These are phyloP conservation scores for Harpalus rufipes DNA, from an alignment of 2,888 invertebrate species.

Conservation along the genomic window DNA sequence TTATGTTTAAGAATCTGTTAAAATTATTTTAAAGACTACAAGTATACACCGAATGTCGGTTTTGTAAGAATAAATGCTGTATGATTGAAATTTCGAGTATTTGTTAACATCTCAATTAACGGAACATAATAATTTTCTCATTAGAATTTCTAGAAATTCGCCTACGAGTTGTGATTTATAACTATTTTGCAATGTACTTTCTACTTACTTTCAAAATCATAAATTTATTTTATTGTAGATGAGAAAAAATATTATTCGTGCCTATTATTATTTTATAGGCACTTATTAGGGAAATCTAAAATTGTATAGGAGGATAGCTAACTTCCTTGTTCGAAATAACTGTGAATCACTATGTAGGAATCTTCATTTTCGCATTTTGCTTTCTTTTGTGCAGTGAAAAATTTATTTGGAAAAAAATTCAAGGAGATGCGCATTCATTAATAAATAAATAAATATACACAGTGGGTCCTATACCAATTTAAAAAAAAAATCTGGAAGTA, in stretches of 20 bases:
- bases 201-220: conserved; percentile 9
- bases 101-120: neutral
- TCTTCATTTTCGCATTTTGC: conserved; percentile 3
- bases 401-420: conserved; percentile 30
- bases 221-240: conserved; percentile 17
- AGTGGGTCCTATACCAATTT: too few species aligned
- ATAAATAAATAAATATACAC: too few species aligned
- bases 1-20: too few species aligned
- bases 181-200: conserved; percentile 19
- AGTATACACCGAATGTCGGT: too few species aligned
- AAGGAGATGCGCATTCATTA: neutral
- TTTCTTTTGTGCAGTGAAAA: conserved; percentile 20
- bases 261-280: neutral
- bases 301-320: neutral
- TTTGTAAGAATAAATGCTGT: too few species aligned
- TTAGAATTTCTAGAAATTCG: neutral
- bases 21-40: too few species aligned
- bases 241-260: conserved; percentile 1
- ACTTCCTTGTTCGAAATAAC: conserved; percentile 30
- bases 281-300: conserved; percentile 4
- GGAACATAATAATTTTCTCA: neutral
- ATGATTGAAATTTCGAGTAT: neutral
- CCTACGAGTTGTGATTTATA: conserved; percentile 23
- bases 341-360: neutral
- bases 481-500: too few species aligned